Percentiles rank a stretch among this genome's conserved stretches.
phyloP scores from a whole-genome alignment of 2,113 vertebrate genomes.

The Setophaga kirtlandii region DNA sequence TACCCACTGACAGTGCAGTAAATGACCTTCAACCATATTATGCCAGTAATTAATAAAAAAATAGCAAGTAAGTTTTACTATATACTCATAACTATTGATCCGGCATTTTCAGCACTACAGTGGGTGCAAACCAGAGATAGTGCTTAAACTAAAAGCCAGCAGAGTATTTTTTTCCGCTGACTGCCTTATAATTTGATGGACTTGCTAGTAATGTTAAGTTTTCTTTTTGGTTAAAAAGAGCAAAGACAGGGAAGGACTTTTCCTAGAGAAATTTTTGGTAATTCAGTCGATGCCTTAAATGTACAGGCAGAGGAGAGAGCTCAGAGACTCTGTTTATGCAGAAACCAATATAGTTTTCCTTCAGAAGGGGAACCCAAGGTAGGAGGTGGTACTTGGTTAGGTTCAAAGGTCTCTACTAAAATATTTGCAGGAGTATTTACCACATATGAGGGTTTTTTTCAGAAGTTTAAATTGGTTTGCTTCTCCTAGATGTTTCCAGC shows the following conservation, averaged over 20 bases:
- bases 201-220: neutral
- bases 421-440: neutral
- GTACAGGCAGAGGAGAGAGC: neutral
- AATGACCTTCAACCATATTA: neutral
- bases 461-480: neutral
- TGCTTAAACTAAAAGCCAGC: neutral
- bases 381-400: rapidly evolving
- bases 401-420: neutral
- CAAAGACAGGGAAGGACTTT: neutral
- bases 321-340: neutral
- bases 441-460: neutral
- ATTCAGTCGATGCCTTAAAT: rapidly evolving
- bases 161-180: neutral
- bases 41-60: neutral
- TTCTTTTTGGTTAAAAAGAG: neutral
- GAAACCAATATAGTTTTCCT: neutral
- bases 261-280: neutral
- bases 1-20: neutral
- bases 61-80: neutral
- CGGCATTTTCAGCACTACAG: neutral
- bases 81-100: neutral
- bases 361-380: neutral
- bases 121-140: neutral
- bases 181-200: neutral
- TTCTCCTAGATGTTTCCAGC: neutral